Evolutionary conservation across 2,888 invertebrate species (phyloP).

Genomic region (Pachycephus smyrnensis): DNA sequence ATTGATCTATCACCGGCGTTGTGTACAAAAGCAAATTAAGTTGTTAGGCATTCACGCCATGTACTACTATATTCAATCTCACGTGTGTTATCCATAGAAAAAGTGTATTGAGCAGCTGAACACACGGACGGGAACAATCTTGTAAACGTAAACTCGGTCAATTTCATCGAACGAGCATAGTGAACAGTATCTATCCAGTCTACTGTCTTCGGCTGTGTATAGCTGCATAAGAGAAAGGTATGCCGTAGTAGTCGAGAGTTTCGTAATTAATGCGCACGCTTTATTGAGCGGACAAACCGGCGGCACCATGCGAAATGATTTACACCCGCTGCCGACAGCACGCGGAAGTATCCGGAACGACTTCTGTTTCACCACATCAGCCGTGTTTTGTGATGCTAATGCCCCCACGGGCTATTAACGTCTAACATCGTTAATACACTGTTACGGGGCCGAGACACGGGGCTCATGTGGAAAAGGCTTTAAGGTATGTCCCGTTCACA

Average conservation of each 20-base stretch:
- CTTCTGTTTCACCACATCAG: slow-evolving; percentile 41
- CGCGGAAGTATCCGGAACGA: slow-evolving; percentile 40
- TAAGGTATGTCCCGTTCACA: slow-evolving; percentile 22
- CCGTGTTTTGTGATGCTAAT: slow-evolving; percentile 39
- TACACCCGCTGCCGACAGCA: slow-evolving; percentile 23
- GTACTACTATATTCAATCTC: neutral
- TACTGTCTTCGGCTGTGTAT: neutral
- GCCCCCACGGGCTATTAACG: slow-evolving; percentile 30
- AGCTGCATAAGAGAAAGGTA: neutral
- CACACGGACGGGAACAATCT: neutral
- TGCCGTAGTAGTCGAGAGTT: slow-evolving; percentile 1
- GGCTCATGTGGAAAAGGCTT: slow-evolving; percentile 3
- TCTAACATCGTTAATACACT: slow-evolving; percentile 38
- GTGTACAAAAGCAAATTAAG: neutral
- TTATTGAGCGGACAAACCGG: slow-evolving; percentile 14
- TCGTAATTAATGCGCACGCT: slow-evolving; percentile 20
- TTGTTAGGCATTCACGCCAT: neutral
- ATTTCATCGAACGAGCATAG: neutral
- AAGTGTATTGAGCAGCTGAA: neutral
- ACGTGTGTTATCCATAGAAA: neutral
- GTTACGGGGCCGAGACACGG: slow-evolving; percentile 15
- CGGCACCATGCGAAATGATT: slow-evolving; percentile 21
- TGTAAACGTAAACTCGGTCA: neutral
- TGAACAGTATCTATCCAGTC: neutral
- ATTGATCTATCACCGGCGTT: neutral